Percentiles rank a stretch among this genome's conserved stretches.
phyloP scores from a whole-genome alignment of 2,797 vertebrate species.

The Glyptemys insculpta region DNA sequence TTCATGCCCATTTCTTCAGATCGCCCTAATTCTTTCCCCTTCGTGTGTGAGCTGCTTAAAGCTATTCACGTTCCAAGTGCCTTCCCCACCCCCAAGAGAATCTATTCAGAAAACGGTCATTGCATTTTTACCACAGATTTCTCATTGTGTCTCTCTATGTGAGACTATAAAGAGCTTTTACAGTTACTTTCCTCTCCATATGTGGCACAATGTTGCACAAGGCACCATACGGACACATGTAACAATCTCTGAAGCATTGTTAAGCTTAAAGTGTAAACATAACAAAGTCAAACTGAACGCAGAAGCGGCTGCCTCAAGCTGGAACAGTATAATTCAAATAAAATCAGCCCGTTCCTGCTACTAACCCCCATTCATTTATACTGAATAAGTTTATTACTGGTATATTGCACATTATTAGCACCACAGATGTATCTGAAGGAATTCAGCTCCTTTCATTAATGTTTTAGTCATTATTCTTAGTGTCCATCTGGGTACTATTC shows the following conservation, averaged over 20 bases:
- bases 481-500: not conserved
- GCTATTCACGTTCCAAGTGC: fast-evolving
- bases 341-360: not conserved
- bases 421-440: not conserved
- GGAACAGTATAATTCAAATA: not conserved
- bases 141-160: not conserved
- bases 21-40: not conserved
- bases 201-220: not conserved
- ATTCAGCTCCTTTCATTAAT: not conserved
- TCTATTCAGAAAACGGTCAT: not conserved
- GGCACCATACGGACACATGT: not conserved
- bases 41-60: not conserved
- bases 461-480: not conserved
- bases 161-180: not conserved
- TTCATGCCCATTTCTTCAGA: not conserved
- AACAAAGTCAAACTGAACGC: not conserved
- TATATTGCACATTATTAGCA: not conserved
- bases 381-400: not conserved
- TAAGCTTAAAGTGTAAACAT: not conserved
- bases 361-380: not conserved
- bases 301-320: not conserved
- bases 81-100: not conserved
- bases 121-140: not conserved
- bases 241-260: not conserved
- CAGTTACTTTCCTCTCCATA: not conserved